Percentiles rank a stretch among this genome's conserved stretches.
Evolutionary conservation across 2,888 invertebrate species (phyloP).

Genomic region (Drosophila multiciliata): DNA sequence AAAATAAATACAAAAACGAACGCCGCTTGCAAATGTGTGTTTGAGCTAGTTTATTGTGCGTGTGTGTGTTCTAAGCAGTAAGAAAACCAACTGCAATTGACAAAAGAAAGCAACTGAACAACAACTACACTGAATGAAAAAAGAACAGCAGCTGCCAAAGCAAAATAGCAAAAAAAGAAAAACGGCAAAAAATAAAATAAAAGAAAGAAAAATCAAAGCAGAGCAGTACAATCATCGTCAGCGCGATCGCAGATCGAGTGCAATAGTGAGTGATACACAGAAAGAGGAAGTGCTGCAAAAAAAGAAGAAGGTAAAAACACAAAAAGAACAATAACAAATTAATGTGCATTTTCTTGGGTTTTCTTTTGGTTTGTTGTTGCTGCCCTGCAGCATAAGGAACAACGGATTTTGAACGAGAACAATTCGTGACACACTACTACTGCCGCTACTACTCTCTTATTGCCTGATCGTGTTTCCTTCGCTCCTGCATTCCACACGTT

Average conservation of each 20-base stretch:
- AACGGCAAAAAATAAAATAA: constrained; percentile 26
- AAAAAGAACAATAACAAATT: constrained; percentile 42
- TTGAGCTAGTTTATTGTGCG: not conserved
- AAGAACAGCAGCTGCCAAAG: constrained; percentile 59
- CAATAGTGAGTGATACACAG: constrained; percentile 1
- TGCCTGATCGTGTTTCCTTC: constrained; percentile 4
- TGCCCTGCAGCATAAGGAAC: constrained; percentile 26
- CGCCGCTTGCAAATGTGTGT: constrained; percentile 23
- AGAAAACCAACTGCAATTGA: constrained; percentile 33
- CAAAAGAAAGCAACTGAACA: constrained; percentile 20
- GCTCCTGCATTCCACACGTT: constrained; percentile 5
- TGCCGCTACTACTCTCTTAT: constrained; percentile 2
- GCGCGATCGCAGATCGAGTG: constrained; percentile 28
- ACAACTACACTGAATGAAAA: constrained; percentile 21
- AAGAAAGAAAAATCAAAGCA: constrained; percentile 13
- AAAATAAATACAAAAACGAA: constrained; percentile 15
- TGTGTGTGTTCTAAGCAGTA: constrained; percentile 31
- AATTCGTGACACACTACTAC: constrained; percentile 8
- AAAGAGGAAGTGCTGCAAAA: constrained; percentile 6
- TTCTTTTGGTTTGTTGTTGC: not conserved
- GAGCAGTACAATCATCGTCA: constrained; percentile 19
- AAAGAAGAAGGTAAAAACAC: constrained; percentile 32
- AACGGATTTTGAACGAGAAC: constrained; percentile 7
- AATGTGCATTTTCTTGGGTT: constrained; percentile 3
- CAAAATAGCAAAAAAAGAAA: constrained; percentile 37